These are phyloP conservation scores for Regulus satrapa DNA, from an alignment of 2,113 vertebrate genomes.

Conservation along the genomic window DNA sequence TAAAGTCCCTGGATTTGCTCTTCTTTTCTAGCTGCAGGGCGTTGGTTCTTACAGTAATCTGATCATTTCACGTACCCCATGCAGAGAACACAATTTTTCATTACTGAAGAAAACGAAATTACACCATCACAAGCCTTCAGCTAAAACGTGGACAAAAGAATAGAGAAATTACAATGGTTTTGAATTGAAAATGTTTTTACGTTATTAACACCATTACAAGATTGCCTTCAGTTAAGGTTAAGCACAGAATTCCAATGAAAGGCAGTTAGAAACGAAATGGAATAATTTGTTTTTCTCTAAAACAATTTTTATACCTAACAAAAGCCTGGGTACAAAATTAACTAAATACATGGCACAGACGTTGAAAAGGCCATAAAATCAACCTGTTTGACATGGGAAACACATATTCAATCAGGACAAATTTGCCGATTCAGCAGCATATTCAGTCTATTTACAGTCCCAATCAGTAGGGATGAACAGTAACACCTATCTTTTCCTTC, in stretches of 20 bases:
- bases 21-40: conserved; percentile 35
- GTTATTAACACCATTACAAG: neutral
- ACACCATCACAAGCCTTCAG: neutral
- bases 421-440: neutral
- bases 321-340: neutral
- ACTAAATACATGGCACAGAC: neutral
- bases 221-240: neutral
- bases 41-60: conserved; percentile 66
- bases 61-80: conserved; percentile 4
- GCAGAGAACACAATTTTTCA: neutral
- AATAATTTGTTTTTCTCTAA: neutral
- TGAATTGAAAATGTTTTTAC: neutral
- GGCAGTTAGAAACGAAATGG: neutral
- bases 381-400: neutral
- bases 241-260: neutral
- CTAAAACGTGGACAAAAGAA: neutral
- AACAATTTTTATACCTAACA: neutral
- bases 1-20: neutral
- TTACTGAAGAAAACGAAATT: neutral
- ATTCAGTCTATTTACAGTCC: neutral
- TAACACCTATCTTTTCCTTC: neutral
- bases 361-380: neutral
- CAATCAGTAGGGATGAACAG: neutral
- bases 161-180: neutral
- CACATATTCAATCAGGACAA: neutral